Evolutionary conservation across 2,888 invertebrate genomes (phyloP).

Genomic region (Lobophora halterata): DNA sequence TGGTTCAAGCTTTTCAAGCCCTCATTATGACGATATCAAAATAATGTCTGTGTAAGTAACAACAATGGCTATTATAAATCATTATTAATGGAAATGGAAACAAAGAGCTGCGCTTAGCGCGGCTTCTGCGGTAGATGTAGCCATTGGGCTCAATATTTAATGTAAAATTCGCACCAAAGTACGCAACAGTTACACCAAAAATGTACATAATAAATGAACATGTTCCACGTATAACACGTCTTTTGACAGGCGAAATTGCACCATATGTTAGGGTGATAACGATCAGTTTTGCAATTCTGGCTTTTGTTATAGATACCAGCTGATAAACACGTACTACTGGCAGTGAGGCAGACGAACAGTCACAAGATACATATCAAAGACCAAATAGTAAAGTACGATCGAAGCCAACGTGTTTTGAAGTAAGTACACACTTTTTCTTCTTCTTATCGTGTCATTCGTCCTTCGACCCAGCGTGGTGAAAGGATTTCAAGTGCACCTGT

Average conservation of each 20-base stretch:
- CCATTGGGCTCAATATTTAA: conserved; percentile 65
- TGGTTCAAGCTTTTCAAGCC: background rate
- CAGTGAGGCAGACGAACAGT: conserved; percentile 88
- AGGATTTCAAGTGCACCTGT: too few species aligned
- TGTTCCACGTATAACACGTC: conserved; percentile 21
- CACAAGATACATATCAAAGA: conserved; percentile 90
- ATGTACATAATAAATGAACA: conserved; percentile 55
- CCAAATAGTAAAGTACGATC: conserved; percentile 87
- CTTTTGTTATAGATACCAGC: conserved; percentile 76
- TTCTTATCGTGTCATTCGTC: too few species aligned
- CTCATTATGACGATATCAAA: conserved; percentile 9
- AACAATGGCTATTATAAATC: conserved; percentile 28
- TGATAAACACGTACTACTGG: conserved; percentile 87
- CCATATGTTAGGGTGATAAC: conserved; percentile 20
- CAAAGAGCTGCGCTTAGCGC: conserved; percentile 41
- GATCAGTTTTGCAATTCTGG: conserved; percentile 18
- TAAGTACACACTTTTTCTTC: conserved; percentile 65
- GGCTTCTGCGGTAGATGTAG: conserved; percentile 50
- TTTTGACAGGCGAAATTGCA: conserved; percentile 24
- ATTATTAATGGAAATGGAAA: conserved; percentile 39
- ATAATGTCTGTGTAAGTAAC: conserved; percentile 18
- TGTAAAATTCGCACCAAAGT: conserved; percentile 65
- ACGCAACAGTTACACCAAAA: conserved; percentile 51
- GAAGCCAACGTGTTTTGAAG: conserved; percentile 87
- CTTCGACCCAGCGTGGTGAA: too few species aligned